Evolutionary conservation across 2,888 invertebrate species (phyloP).

Genomic region (Petrophora chlorosata): DNA sequence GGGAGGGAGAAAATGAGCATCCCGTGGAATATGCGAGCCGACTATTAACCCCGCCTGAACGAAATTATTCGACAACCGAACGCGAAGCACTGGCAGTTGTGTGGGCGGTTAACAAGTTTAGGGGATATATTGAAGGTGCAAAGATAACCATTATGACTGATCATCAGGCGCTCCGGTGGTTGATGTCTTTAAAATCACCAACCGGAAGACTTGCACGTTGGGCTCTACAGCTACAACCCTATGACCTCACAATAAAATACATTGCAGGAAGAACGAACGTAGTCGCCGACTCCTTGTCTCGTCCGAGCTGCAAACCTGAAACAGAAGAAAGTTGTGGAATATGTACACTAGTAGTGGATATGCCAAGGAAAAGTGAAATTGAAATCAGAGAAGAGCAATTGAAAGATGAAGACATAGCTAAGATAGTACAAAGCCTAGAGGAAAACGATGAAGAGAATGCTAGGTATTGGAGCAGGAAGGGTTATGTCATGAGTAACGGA

Average conservation of each 20-base stretch:
- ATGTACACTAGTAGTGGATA: constrained; percentile 21
- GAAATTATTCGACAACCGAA: constrained; percentile 24
- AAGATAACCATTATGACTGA: constrained; percentile 57
- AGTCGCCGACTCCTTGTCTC: constrained; percentile 57
- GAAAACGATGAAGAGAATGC: constrained; percentile 23
- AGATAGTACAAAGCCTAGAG: constrained; percentile 23
- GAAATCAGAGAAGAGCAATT: constrained; percentile 32
- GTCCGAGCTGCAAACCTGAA: constrained; percentile 37
- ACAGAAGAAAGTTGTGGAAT: constrained; percentile 11
- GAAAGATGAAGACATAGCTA: constrained; percentile 25
- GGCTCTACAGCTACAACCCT: constrained; percentile 56
- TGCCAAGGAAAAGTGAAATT: constrained; percentile 16
- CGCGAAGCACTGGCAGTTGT: background rate
- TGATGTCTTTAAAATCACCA: constrained; percentile 52
- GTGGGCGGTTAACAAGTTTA: constrained; percentile 24
- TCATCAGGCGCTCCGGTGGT: constrained; percentile 60
- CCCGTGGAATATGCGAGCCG: background rate
- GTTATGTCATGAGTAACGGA: constrained; percentile 38
- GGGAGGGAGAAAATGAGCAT: constrained; percentile 1
- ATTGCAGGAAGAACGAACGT: constrained; percentile 51
- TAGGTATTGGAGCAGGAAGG: constrained; percentile 37
- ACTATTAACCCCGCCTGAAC: constrained; percentile 8
- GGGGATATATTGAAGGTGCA: constrained; percentile 45
- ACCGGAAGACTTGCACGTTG: constrained; percentile 62
- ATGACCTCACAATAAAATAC: constrained; percentile 53